These are phyloP conservation scores for Anguilla anguilla DNA, from an alignment of 2,797 vertebrate genomes.

Conservation along the genomic window DNA sequence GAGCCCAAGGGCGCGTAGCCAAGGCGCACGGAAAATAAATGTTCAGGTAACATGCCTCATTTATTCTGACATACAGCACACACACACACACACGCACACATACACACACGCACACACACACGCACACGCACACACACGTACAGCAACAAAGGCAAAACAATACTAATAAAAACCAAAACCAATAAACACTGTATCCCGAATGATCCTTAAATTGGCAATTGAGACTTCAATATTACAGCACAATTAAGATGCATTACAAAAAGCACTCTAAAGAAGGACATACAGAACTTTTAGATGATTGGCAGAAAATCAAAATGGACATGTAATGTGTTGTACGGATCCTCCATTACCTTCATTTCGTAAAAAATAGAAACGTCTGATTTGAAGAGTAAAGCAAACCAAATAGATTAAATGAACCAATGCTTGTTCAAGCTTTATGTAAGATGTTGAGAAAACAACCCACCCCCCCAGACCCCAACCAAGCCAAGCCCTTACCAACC, in stretches of 20 bases:
- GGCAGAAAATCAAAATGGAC: too few species aligned
- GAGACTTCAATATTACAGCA: not conserved
- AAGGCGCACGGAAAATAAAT: not conserved
- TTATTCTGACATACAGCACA: not conserved
- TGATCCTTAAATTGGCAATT: not conserved
- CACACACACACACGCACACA: not conserved
- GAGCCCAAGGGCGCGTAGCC: not conserved
- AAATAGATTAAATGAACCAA: not conserved
- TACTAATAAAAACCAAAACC: conserved; percentile 2
- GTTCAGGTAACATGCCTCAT: not conserved
- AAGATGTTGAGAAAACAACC: too few species aligned
- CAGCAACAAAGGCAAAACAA: not conserved
- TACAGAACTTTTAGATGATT: not conserved
- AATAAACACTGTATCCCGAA: not conserved
- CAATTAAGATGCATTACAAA: not conserved
- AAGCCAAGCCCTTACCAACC: too few species aligned
- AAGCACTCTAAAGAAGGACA: not conserved
- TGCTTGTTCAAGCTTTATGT: not conserved
- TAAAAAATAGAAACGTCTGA: not conserved
- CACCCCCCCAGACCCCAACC: too few species aligned
- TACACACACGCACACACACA: not conserved
- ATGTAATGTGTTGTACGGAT: not conserved
- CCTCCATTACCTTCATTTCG: not conserved
- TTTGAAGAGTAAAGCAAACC: not conserved
- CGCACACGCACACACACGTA: not conserved